Evolutionary conservation across 2,113 vertebrate species (phyloP), one percentile per base, ranked within the genome.

Genomic region (Tachuris rubrigastra): DNA sequence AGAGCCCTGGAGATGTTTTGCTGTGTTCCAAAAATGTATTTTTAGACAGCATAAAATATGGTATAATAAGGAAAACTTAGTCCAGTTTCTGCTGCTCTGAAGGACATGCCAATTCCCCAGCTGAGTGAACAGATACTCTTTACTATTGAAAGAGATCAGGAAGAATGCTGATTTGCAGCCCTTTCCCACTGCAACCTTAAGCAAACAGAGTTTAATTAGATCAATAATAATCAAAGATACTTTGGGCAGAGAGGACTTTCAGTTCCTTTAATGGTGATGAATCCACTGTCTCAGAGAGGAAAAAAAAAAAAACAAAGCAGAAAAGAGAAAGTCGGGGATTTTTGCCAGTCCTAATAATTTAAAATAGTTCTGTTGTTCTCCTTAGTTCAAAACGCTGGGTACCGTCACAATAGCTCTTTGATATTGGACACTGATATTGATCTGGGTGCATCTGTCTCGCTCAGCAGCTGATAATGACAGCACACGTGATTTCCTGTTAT

Each of bases 401-500:
- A 74, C 93, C 7, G 3, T 73, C 94, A 95, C 96, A 96, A 93
- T 86, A 95, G 39, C 56, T 74, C 96, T 97, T 96, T 97, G 96
- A 97, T 94, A 94, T 89, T 2, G 31, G 97, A 95, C 73, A 87
- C 91, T 24, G 67, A 94, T 97, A 97, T 95, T 75, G 96, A 97
- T 97, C 97, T 67, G 84, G 52, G 59, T 88, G 95, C 95, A 95
- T 96, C 97, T 96, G 95, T 95, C 95, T 97, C 78, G 31, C 95
- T 95, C 85, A 28, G 81, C 95, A 93, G 96, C 95, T 98, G 94
- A 97, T 97, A 97, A 95, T 80, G 94, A 96, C 85, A 77, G 89
- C 78, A 75, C 95, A 93, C 14, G 37, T 94, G 94, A 97, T 95
- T 97, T 98, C 96, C 96, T 91, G 95, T 77, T 93, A 87, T 89